Conservation (phyloP, 2,888 invertebrate species). For the Lordiphosa fenestrarum region DNA sequence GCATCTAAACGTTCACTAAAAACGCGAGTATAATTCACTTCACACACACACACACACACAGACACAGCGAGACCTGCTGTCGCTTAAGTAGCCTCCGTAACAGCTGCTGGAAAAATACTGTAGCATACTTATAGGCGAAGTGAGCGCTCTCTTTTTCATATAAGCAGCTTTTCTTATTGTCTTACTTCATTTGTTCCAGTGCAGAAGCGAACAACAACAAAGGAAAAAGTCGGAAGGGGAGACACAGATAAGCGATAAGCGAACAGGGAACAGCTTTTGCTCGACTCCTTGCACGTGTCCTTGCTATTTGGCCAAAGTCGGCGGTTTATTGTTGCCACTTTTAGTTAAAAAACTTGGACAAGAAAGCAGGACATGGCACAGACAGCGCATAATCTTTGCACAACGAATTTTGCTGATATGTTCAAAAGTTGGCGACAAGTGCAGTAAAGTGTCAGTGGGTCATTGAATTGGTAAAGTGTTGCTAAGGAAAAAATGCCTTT, state of each 20-base stretch:
- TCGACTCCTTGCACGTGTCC: constrained; percentile 47
- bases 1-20: constrained; percentile 70
- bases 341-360: constrained; percentile 41
- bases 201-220: not conserved
- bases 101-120: constrained; percentile 41
- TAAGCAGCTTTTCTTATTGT: constrained; percentile 63
- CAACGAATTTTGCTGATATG: constrained; percentile 3
- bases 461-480: no score
- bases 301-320: constrained; percentile 6
- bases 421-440: not conserved
- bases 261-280: constrained; percentile 48
- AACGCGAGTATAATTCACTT: constrained; percentile 61
- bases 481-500: no score
- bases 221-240: constrained; percentile 5
- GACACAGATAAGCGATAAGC: constrained; percentile 31
- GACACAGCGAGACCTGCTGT: constrained; percentile 13
- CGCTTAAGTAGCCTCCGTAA: constrained; percentile 55
- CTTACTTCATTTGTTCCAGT: constrained; percentile 50
- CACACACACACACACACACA: constrained; percentile 19
- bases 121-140: constrained; percentile 15
- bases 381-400: constrained; percentile 2
- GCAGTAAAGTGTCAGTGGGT: no score
- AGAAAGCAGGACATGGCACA: not conserved
- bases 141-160: constrained; percentile 8
- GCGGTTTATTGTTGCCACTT: constrained; percentile 49